Base-by-base conservation (phyloP, 2,113 vertebrate species). In the Chitala chitala region DNA sequence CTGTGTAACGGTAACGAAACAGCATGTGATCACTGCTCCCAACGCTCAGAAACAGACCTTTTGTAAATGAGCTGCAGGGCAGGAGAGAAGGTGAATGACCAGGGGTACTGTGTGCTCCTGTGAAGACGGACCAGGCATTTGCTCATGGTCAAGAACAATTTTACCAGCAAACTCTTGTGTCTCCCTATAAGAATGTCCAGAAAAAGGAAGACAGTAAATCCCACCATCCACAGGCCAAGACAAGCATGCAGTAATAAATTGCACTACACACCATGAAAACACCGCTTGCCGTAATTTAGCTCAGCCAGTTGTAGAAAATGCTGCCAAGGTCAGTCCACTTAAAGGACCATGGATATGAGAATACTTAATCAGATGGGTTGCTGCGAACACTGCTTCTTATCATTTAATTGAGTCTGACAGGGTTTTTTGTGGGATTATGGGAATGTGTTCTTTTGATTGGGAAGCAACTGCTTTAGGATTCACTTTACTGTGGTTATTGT, bases 221-320 rank as follows among this genome's bases (percentile, higher is more conserved):
- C 29, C 22, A 51, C 26, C 53, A 15, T 33, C 46, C 26, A 15
- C 6, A 15, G 68, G 26, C 15, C 46, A 69, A 33, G 24, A 53
- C 46, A 69, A 69, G 53, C 15, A 36, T 5, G 13, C 44, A 17
- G 48, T 31, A 15, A 51, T 51, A 53, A 69, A 69, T 51, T 69
- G 36, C 26, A n/a, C 24, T 51, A 33, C 48, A 69, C 48, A 53
- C 3, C 2, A 31, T 31, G 33, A 36, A n/a, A 69, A 53, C 46
- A 36, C 6, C 46, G 53, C 68, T 51, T 69, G 46, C 68, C 48
- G 20, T 53, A 53, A 69, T 33, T 69, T 53, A 36, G 46, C 68
- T 42, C 15, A 3, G 68, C n/a, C 26, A 44, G 33, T 51, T 4
- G 29, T 10, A 33, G 46, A 69, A 53, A 69, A 26, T 40, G 13